Conservation (phyloP, 2,113 vertebrate genomes). For the Protobothrops flavoviridis region DNA sequence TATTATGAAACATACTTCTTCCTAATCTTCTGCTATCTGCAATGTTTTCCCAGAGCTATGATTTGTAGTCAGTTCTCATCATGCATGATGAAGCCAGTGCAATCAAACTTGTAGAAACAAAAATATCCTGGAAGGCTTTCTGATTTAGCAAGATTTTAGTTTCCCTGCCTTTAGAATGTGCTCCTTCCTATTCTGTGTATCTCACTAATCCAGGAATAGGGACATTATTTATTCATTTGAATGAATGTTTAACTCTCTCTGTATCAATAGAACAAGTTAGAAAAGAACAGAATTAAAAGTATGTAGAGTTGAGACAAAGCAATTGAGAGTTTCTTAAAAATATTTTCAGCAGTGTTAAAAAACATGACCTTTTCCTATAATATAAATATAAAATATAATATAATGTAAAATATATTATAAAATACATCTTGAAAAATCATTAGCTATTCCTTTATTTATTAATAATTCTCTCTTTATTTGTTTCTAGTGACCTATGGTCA, state of each 20-base stretch:
- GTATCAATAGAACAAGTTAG: neutral
- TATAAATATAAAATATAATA: neutral
- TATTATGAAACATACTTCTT: constrained; percentile 55
- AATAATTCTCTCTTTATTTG: neutral
- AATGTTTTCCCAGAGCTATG: constrained; percentile 33
- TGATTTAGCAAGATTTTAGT: constrained; percentile 1
- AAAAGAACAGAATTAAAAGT: neutral
- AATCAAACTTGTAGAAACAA: neutral
- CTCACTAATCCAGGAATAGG: neutral
- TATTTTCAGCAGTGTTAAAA: neutral
- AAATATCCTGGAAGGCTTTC: neutral
- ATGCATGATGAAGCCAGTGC: neutral
- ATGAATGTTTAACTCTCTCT: neutral
- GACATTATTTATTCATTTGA: neutral
- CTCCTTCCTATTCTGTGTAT: neutral
- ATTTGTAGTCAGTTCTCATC: constrained; percentile 41
- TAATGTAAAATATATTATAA: neutral
- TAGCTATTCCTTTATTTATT: neutral
- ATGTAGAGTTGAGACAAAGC: neutral
- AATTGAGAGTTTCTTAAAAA: neutral
- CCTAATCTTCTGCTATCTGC: constrained; percentile 25
- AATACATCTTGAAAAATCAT: neutral
- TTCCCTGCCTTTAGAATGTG: neutral
- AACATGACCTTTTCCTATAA: neutral
- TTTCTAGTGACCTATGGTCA: neutral